Evolutionary conservation across 2,113 vertebrate genomes (phyloP).

Genomic region (Aptenodytes patagonicus): DNA sequence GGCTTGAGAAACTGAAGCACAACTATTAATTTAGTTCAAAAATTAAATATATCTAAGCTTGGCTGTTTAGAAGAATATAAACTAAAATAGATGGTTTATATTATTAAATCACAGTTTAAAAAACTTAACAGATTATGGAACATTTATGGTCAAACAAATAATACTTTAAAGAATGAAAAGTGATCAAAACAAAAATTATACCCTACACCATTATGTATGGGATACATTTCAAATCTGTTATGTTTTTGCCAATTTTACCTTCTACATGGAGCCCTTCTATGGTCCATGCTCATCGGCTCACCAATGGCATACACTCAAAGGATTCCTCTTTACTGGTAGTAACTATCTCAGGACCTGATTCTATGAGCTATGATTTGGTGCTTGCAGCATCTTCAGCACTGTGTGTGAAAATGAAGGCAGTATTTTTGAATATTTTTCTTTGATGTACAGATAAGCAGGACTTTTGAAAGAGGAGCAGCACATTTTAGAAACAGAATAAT

Average conservation of each 20-base stretch:
- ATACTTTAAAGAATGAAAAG: conserved; percentile 79
- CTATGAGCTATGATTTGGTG: conserved; percentile 95
- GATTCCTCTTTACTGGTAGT: conserved; percentile 95
- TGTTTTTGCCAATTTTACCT: conserved; percentile 90
- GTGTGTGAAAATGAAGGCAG: conserved; percentile 99
- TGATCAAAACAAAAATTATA: conserved; percentile 79
- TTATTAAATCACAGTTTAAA: conserved; percentile 68
- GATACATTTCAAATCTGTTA: conserved; percentile 82
- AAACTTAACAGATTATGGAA: conserved; percentile 78
- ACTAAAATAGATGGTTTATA: conserved; percentile 61
- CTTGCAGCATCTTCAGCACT: conserved; percentile 99
- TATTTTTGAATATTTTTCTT: conserved; percentile 85
- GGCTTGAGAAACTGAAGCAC: conserved; percentile 64
- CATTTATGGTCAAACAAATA: conserved; percentile 77
- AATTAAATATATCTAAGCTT: conserved; percentile 55
- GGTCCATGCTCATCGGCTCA: conserved; percentile 96
- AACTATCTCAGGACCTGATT: conserved; percentile 99
- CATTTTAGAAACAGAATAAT: conserved; percentile 75
- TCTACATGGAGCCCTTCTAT: conserved; percentile 97
- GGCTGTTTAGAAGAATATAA: conserved; percentile 63
- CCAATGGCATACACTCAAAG: conserved; percentile 96
- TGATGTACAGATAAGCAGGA: conserved; percentile 80
- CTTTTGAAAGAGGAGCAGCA: conserved; percentile 81
- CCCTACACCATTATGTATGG: conserved; percentile 79
- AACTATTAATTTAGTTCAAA: conserved; percentile 62